These are phyloP conservation scores for Zelostemma sp. DNA, from an alignment of 1,140 invertebrate species.

Conservation along the genomic window DNA sequence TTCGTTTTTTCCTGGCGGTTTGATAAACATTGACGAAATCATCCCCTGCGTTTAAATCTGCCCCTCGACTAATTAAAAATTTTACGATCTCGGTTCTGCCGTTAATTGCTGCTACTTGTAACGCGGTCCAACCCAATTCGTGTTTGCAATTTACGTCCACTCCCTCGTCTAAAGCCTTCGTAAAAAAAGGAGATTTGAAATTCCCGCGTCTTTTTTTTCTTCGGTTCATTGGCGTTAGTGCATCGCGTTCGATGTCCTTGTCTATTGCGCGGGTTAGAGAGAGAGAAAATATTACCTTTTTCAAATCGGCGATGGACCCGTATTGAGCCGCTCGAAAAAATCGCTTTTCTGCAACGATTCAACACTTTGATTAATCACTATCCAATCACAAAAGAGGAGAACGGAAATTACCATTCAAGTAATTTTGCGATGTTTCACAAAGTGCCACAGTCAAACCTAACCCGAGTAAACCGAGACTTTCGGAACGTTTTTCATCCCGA, in stretches of 20 bases:
- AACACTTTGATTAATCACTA: constrained; percentile 11
- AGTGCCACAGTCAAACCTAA: constrained; percentile 45
- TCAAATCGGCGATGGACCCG: constrained; percentile 75
- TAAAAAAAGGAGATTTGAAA: no score
- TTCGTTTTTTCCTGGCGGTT: constrained; percentile 72
- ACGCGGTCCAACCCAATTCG: constrained; percentile 85
- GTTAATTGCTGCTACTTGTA: constrained; percentile 88
- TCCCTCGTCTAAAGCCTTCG: constrained; percentile 55
- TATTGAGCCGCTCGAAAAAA: constrained; percentile 76
- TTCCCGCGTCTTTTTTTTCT: no score
- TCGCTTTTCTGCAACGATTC: constrained; percentile 69
- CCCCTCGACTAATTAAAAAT: constrained; percentile 80
- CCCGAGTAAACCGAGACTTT: constrained; percentile 43
- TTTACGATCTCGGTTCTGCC: constrained; percentile 76
- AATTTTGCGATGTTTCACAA: constrained; percentile 41
- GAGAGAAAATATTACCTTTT: constrained; percentile 64
- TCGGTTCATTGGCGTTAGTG: no score
- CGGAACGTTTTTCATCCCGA: constrained; percentile 29
- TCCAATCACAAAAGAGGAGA: no score
- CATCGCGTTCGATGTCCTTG: no score
- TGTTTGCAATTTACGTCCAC: constrained; percentile 77
- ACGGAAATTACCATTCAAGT: constrained; percentile 51
- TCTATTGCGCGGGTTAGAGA: no score
- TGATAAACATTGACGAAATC: constrained; percentile 81
- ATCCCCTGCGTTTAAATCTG: constrained; percentile 84